Conservation (phyloP, 2,113 vertebrate species). For the Pygoscelis antarcticus region DNA sequence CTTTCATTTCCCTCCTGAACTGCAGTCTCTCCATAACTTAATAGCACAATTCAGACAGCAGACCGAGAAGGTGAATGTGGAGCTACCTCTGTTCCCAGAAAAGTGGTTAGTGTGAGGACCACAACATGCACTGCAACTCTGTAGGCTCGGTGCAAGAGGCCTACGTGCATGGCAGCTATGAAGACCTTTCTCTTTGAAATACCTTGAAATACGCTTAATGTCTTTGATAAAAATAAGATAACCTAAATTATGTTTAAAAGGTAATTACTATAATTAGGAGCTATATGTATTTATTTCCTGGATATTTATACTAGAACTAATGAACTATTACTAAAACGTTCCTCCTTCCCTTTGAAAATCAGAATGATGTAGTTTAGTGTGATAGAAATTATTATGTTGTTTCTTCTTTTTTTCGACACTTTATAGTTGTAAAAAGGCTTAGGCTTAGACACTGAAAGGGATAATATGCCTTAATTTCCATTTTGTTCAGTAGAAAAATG, state of each 20-base stretch:
- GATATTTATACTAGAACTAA: background rate
- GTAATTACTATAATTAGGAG: background rate
- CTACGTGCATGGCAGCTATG: background rate
- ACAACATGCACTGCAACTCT: background rate
- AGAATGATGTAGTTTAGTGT: background rate
- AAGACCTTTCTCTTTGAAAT: background rate
- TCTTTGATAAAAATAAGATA: background rate
- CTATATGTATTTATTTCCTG: background rate
- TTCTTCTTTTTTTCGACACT: background rate
- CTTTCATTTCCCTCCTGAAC: background rate
- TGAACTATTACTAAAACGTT: background rate
- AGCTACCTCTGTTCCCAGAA: slow-evolving; percentile 3
- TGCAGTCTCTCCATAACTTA: background rate
- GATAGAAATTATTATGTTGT: background rate
- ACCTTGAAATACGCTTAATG: background rate
- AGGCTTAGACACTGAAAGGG: background rate
- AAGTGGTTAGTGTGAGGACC: background rate
- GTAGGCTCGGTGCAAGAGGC: background rate
- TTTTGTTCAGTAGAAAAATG: background rate
- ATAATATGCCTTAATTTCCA: background rate
- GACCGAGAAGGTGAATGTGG: background rate
- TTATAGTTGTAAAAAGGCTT: background rate
- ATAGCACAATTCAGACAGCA: background rate
- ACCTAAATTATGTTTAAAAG: background rate
- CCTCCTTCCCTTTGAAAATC: background rate